Base-by-base conservation (phyloP, 2,113 vertebrate genomes). In the Ammodytes marinus region DNA sequence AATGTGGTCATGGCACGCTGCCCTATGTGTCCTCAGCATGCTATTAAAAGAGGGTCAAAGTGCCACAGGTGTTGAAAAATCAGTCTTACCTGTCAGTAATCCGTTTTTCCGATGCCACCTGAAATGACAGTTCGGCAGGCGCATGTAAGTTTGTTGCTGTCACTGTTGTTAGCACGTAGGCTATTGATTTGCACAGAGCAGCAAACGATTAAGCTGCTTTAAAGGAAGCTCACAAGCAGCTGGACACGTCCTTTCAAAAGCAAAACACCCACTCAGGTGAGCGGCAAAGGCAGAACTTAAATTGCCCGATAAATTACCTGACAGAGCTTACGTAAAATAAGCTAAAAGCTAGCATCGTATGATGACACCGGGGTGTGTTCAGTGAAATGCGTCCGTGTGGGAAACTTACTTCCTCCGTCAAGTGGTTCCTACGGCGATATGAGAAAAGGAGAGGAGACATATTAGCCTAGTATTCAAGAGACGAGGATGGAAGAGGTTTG, bases 101-200 rank as follows among this genome's bases (percentile, higher is more conserved):
- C 69, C 15, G 42, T 8, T n/a, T 42, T 57, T 65, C 11, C 7
- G 8, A 39, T 50, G 73, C n/a, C 74, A 35, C 42, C 77, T 52
- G 17, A 57, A 67, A 76, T 71, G 81, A 74, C 84, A 88, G 79
- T 49, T 6, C 3, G 3, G 27, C 1, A 19, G 64, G 79, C 77
- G 64, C 88, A 79, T 90, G 91, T 12, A 86, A 74, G 78, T 74
- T 54, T 50, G 61, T 55, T 49, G 69, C 80, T 63, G 74, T 85
- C 83, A 84, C 39, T 85, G 84, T 89, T 86, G 81, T 93, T 91
- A 94, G 88, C 93, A 83, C 72, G 80, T 17, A 5, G 27, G 90
- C 88, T 92, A 89, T 86, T 71, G 37, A 15, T 49, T 49, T 75
- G 61, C 75, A 63, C 42, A 0, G 8, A 75, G 52, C 73, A 27